Evolutionary conservation across 1,140 invertebrate genomes (phyloP), one percentile per base, ranked within the genome.

Genomic region (Trachelipus rathkii): DNA sequence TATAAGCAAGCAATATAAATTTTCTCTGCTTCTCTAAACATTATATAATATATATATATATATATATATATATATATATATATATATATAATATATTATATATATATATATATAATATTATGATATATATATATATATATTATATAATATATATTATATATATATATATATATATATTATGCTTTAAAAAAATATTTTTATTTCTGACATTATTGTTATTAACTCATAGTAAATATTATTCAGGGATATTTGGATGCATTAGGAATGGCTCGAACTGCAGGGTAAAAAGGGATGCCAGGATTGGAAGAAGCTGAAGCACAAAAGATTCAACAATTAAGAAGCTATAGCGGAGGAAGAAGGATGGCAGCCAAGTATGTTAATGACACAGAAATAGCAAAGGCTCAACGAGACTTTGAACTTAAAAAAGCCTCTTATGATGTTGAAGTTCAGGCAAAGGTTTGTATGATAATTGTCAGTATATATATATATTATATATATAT

Each of bases 361-460:
- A 96, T 98, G 94, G 95, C 95, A 44, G 84, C 88, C 10, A 89
- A 92, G 74, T 93, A 93, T 82, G 85, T 94, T 0, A 98, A 98
- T 85, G 95, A 99, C 84, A 95, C 95, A 3, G 95, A 98, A 85
- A 97, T 98, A 76, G 95, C 96, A 0, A 97, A 98, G 86, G 93
- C 96, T 0, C 92, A 97, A 83, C 87, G 95, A 82, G 96, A 98
- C 86, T 99, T 98, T 85, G 95, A 98, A 86, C 85, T 98, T 70
- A 98, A 98, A 85, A 97, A 98, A 85, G 96, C 96, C 19, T 92
- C 93, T 19, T 99, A 98, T 84, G 96, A 98, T 85, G 91, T 95
- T 78, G 96, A 98, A 89, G 95, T 98, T 46, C 93, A 96, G 86
- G 96, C 95, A 6, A 98, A 97, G 86, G 89, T 89, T 89, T 87